These are phyloP conservation scores for Halichondria panicea DNA, from an alignment of 37 sponge, comb jelly and placozoan species.

Conservation along the genomic window DNA sequence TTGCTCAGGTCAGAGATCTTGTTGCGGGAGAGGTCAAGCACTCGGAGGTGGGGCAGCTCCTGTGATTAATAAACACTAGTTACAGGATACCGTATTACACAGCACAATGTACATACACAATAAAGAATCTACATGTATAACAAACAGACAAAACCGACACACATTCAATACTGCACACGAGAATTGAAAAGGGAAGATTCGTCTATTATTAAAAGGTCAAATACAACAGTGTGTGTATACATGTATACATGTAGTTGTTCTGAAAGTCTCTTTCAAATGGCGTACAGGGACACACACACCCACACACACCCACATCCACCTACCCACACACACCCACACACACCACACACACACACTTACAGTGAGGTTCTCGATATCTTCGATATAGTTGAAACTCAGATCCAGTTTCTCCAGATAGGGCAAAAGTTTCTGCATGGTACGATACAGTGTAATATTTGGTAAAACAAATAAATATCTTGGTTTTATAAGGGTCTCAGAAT, in stretches of 20 bases:
- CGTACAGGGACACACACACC: background rate
- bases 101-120: background rate
- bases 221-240: background rate
- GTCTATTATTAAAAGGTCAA: background rate
- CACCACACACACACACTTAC: conserved; percentile 18
- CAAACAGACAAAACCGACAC: background rate
- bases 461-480: background rate
- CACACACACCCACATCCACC: background rate
- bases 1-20: conserved; percentile 30
- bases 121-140: background rate
- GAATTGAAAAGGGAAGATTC: background rate
- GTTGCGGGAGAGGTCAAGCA: conserved; percentile 66
- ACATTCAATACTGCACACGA: background rate
- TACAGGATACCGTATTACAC: too few relatives aligned
- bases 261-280: background rate
- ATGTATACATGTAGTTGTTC: background rate
- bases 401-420: conserved; percentile 34
- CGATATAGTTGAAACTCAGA: conserved; percentile 61
- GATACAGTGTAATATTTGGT: too few relatives aligned
- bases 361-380: conserved; percentile 42
- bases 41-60: conserved; percentile 54
- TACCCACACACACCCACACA: background rate
- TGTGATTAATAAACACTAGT: background rate
- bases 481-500: background rate
- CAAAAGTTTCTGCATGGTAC: conserved; percentile 29